phyloP scores from a whole-genome alignment of 2,888 invertebrate genomes.

The Villa cingulata region DNA sequence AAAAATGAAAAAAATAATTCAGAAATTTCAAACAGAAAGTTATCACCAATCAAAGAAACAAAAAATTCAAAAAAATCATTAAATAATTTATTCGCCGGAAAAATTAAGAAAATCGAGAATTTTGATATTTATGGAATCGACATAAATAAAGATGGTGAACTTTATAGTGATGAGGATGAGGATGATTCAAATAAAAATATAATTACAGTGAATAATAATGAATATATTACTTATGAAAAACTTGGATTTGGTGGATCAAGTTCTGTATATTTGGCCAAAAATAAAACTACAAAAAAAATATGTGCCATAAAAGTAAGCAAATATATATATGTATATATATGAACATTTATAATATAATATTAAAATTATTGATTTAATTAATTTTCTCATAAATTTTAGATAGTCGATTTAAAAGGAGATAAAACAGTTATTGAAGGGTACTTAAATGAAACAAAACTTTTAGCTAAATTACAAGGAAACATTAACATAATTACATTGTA shows the following conservation, averaged over 20 bases:
- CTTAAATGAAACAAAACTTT: constrained; percentile 74
- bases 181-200: constrained; percentile 29
- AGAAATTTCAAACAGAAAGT: neutral
- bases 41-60: constrained; percentile 6
- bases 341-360: too few relatives aligned
- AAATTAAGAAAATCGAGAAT: constrained; percentile 2
- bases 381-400: constrained; percentile 39
- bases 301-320: constrained; percentile 27
- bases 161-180: neutral
- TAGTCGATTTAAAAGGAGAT: constrained; percentile 66
- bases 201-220: constrained; percentile 52
- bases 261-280: constrained; percentile 48
- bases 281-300: constrained; percentile 23
- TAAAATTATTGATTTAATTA: neutral
- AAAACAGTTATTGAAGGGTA: constrained; percentile 60
- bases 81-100: neutral
- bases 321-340: too few relatives aligned
- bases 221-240: constrained; percentile 58
- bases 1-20: neutral
- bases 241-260: constrained; percentile 86
- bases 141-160: neutral
- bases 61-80: neutral
- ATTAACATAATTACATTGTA: constrained; percentile 70
- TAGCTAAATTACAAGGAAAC: constrained; percentile 68
- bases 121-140: neutral